Base-by-base conservation (phyloP, 2,888 invertebrate species). In the Nyleta sp. region DNA sequence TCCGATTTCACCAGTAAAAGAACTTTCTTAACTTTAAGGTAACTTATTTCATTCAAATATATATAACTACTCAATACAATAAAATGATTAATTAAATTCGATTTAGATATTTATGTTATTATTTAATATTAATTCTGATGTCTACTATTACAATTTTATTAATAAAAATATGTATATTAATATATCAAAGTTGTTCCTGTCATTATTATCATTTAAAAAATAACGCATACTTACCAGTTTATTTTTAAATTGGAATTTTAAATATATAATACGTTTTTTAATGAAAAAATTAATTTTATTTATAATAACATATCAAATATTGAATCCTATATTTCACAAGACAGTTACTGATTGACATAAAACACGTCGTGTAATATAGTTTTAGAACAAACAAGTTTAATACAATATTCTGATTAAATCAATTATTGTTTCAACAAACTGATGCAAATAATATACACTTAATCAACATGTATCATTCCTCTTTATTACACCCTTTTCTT, bases 1-100 rank as follows among this genome's bases (percentile, higher is more conserved):
- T 5, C 28, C 28, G 7, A 28, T 28, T 28, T 28, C 28, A 7
- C 28, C 28, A 28, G 28, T 28, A 28, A 28, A 28, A 28, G 40
- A 40, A 40, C 15, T 40, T 40, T 15, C 40, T 15, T 40, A 40
- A 40, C 2, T 40, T 40, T 13, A 40, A 40, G 40, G 40, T 40
- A 40, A 40, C 13, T 40, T 40, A 40, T 40, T 40, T 40, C 13
- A 40, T 40, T 40, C 13, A 13, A 15, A 40, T 40, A 40, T 15
- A 15, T 15, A 15, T 40, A 15, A 40, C 15, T 40, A 40, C 15
- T 40, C 7, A 10, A 15, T 40, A 13, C 13, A 40, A 40, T 40
- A 28, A 28, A 28, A 28, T 28, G 28, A 28, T 4, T 7, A 7
- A 28, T 28, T 40, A 40, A 40, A 40, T 15, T 40, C 2, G 7